Percentiles rank a stretch among this genome's conserved stretches.
Evolutionary conservation across 2,888 invertebrate species (phyloP).

Genomic region (Cephalotes varians): DNA sequence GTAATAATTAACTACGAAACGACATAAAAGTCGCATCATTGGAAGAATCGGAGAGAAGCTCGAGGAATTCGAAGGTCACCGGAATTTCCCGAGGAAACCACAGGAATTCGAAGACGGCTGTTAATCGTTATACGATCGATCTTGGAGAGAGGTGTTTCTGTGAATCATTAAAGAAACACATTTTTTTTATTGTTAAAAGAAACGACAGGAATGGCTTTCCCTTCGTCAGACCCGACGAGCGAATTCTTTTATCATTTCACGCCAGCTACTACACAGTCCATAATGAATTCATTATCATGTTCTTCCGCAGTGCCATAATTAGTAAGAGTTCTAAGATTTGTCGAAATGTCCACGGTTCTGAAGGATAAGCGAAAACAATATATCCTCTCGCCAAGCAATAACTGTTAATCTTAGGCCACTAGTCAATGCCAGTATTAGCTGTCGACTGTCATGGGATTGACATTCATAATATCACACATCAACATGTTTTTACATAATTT

Average conservation of each 20-base stretch:
- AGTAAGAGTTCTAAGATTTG: not conserved
- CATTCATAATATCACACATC: not conserved
- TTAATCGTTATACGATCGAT: not conserved
- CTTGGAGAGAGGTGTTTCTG: not conserved
- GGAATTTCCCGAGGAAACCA: not conserved
- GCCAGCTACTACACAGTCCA: not conserved
- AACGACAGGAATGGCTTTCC: no score
- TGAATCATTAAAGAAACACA: not conserved
- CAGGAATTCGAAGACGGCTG: not conserved
- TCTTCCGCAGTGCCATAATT: constrained; percentile 23
- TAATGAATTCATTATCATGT: not conserved
- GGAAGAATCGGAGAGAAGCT: not conserved
- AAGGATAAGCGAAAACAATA: not conserved
- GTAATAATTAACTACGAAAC: not conserved
- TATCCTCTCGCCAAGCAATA: not conserved
- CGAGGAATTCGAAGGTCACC: not conserved
- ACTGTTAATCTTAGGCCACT: constrained; percentile 64
- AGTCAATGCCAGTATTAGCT: constrained; percentile 79
- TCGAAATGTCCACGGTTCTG: not conserved
- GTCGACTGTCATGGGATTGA: not conserved
- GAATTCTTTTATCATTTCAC: no score
- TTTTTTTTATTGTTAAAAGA: no score
- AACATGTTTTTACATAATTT: constrained; percentile 53
- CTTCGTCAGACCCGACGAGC: no score
- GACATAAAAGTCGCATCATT: not conserved